phyloP scores from a whole-genome alignment of 2,113 vertebrate species.

The Chinchilla lanigera region DNA sequence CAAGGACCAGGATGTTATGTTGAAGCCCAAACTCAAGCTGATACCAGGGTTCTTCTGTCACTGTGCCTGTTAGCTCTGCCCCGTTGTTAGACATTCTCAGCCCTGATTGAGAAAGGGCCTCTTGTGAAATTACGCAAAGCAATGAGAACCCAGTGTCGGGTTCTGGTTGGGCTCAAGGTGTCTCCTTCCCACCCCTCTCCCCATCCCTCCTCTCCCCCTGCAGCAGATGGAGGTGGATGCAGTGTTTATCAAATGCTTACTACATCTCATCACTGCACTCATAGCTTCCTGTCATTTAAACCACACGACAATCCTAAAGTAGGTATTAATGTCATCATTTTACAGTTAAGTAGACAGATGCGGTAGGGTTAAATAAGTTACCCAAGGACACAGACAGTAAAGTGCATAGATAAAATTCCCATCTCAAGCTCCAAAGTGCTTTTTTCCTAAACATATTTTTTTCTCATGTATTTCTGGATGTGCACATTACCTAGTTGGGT shows the following conservation, averaged over 20 bases:
- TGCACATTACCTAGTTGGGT: too few species aligned
- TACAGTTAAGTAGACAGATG: background rate
- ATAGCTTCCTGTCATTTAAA: background rate
- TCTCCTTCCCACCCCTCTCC: background rate
- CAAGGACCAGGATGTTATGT: accelerated
- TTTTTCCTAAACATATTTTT: background rate
- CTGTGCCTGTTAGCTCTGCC: too few species aligned
- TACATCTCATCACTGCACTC: accelerated
- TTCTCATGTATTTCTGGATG: background rate
- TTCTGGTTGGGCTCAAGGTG: background rate
- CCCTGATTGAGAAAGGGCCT: background rate
- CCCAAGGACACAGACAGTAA: background rate
- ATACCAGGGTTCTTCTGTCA: background rate
- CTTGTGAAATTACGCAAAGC: background rate
- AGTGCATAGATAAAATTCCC: background rate
- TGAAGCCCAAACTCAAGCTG: background rate
- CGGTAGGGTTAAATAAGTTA: background rate
- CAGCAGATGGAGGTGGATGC: background rate
- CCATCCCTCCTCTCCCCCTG: background rate
- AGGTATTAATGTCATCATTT: background rate
- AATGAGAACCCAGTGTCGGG: background rate
- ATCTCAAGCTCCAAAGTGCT: background rate
- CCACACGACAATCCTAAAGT: background rate
- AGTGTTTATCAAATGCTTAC: background rate
- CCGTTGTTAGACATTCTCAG: background rate